phyloP scores from a whole-genome alignment of 2,113 vertebrate genomes.

The Gila orcuttii region DNA sequence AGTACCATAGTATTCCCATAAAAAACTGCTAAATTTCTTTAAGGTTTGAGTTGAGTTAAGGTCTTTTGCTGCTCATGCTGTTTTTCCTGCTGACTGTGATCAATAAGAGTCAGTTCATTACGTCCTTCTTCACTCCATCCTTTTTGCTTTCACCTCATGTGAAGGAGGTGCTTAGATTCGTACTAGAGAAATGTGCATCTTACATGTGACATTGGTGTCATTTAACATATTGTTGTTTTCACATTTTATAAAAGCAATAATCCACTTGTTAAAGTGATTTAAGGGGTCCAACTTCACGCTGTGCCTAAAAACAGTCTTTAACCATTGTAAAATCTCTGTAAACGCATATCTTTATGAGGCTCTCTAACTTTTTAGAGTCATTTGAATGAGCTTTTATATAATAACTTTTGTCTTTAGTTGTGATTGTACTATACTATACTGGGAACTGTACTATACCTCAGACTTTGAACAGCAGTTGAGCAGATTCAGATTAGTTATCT shows the following conservation, averaged over 20 bases:
- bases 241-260: not conserved
- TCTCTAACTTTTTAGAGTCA: not conserved
- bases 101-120: not conserved
- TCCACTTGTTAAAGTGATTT: not conserved
- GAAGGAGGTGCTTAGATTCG: not conserved
- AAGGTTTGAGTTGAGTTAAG: not conserved
- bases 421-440: too few species aligned
- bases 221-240: not conserved
- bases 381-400: not conserved
- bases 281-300: not conserved
- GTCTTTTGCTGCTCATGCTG: not conserved
- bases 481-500: constrained; percentile 38
- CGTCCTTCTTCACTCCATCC: not conserved
- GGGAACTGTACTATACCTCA: not conserved
- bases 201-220: not conserved
- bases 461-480: constrained; percentile 44
- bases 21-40: not conserved
- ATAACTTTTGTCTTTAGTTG: not conserved
- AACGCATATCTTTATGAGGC: not conserved
- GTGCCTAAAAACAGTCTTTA: not conserved
- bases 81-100: not conserved
- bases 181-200: not conserved
- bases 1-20: not conserved
- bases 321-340: too few species aligned
- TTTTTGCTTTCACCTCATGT: not conserved